Percentiles rank a stretch among this genome's conserved stretches.
Conservation (phyloP, 1,140 invertebrate species). For the Drosophila sulfurigaster region DNA sequence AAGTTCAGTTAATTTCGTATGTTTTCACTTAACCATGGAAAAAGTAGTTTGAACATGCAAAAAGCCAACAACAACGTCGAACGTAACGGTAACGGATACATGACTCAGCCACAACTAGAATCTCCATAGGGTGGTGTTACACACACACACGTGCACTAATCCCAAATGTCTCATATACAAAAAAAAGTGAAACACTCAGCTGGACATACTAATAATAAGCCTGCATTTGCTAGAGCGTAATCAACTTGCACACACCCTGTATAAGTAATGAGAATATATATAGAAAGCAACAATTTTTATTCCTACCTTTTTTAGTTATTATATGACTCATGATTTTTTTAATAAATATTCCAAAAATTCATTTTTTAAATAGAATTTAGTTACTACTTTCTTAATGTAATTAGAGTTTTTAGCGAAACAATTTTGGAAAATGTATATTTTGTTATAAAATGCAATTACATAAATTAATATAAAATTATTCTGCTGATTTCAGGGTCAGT, state of each 20-base stretch:
- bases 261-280: neutral
- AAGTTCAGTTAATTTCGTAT: constrained; percentile 46
- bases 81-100: constrained; percentile 5
- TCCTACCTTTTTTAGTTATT: too few relatives aligned
- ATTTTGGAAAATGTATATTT: too few relatives aligned
- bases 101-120: constrained; percentile 16
- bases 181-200: constrained; percentile 2
- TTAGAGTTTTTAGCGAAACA: too few relatives aligned
- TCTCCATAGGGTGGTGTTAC: constrained; percentile 6
- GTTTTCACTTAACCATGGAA: constrained; percentile 69
- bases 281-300: too few relatives aligned
- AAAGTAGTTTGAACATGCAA: constrained; percentile 54
- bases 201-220: constrained; percentile 1
- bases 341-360: too few relatives aligned
- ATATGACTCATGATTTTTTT: too few relatives aligned
- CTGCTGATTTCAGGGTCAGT: too few relatives aligned
- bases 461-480: too few relatives aligned
- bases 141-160: constrained; percentile 19
- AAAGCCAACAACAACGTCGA: neutral
- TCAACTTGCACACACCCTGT: neutral
- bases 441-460: too few relatives aligned
- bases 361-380: too few relatives aligned
- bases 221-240: neutral
- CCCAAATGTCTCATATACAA: constrained; percentile 53
- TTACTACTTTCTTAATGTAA: too few relatives aligned